phyloP scores from a whole-genome alignment of 1,140 invertebrate species.

The Calosoma granatense region DNA sequence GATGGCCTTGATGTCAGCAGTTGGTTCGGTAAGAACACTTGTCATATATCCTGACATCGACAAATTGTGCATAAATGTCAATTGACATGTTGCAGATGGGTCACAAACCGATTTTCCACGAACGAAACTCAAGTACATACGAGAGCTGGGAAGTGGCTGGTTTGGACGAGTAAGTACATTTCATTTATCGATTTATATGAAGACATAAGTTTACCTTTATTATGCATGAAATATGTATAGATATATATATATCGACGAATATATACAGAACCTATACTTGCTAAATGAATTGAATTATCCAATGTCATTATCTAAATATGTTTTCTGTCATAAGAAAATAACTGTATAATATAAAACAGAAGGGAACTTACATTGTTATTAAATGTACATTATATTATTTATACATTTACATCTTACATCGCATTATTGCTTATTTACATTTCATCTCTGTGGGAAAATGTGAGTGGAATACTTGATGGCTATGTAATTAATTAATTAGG shows the following conservation, averaged over 20 bases:
- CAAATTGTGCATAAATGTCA: neutral
- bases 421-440: neutral
- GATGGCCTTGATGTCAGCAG: slow-evolving; percentile 26
- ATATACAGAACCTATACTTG: too few species aligned
- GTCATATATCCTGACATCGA: neutral
- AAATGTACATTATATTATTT: too few species aligned
- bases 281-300: too few species aligned
- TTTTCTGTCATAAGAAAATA: too few species aligned
- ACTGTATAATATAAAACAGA: too few species aligned
- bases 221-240: too few species aligned
- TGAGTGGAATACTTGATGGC: neutral
- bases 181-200: slow-evolving; percentile 2
- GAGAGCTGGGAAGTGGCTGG: slow-evolving; percentile 76
- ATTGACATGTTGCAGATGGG: slow-evolving; percentile 35
- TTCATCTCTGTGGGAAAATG: neutral
- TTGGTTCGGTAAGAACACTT: slow-evolving; percentile 29
- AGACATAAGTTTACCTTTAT: neutral
- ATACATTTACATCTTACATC: neutral
- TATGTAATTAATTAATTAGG: slow-evolving; percentile 31
- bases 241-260: neutral
- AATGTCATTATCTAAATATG: too few species aligned
- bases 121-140: slow-evolving; percentile 67
- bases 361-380: too few species aligned
- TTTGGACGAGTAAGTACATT: slow-evolving; percentile 62
- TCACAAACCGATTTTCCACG: slow-evolving; percentile 60